phyloP scores from a whole-genome alignment of 2,888 invertebrate species.

The Lepeophtheirus nordmannii region DNA sequence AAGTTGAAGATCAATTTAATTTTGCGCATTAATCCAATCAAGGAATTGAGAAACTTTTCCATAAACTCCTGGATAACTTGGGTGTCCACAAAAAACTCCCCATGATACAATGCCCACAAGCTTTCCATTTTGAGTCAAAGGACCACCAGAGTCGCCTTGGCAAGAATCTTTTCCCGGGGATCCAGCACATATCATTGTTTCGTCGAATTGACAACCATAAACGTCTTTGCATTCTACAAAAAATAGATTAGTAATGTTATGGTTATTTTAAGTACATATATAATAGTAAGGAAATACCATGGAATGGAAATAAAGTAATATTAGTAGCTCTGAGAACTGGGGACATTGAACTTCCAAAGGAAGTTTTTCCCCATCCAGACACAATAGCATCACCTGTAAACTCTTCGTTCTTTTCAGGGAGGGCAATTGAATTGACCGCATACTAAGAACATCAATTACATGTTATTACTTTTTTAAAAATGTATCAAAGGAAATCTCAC shows the following conservation, averaged over 20 bases:
- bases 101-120: neutral
- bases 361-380: constrained; percentile 26
- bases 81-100: neutral
- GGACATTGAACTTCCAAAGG: constrained; percentile 23
- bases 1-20: too few relatives aligned
- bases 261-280: too few relatives aligned
- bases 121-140: constrained; percentile 15
- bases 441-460: too few relatives aligned
- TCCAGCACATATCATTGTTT: constrained; percentile 27
- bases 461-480: too few relatives aligned
- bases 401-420: constrained; percentile 24
- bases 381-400: constrained; percentile 19
- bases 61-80: constrained; percentile 8
- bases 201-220: constrained; percentile 3
- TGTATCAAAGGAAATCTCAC: constrained; percentile 14
- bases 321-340: constrained; percentile 24
- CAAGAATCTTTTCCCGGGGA: constrained; percentile 26
- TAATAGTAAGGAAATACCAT: neutral
- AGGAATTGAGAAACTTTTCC: neutral
- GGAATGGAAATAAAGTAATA: constrained; percentile 25
- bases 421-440: neutral
- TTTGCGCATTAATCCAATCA: neutral
- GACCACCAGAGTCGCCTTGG: constrained; percentile 26
- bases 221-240: neutral
- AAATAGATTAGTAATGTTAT: neutral